A percentile compares a stretch with the other conserved stretches of the same genome.
Evolutionary conservation across 2,797 vertebrate species (phyloP).

Genomic region (Acipenser transmontanus): DNA sequence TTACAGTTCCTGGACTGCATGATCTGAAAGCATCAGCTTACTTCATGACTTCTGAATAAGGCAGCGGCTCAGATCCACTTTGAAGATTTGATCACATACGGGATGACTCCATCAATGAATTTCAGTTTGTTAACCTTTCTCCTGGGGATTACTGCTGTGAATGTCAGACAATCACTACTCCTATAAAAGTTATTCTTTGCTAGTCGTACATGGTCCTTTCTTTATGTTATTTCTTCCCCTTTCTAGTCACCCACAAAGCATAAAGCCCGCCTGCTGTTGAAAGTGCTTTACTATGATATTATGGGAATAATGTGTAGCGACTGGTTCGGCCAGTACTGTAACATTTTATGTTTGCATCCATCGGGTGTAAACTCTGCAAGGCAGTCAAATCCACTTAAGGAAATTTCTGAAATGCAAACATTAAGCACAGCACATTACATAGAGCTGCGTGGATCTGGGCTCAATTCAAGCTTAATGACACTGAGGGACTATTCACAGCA

Average conservation of each 20-base stretch:
- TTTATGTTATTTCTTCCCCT: too few relatives aligned
- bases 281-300: neutral
- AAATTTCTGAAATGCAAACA: conserved; percentile 59
- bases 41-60: too few relatives aligned
- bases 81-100: too few relatives aligned
- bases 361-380: neutral
- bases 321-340: too few relatives aligned
- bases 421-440: conserved; percentile 48
- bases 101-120: too few relatives aligned
- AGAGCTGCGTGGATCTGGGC: conserved; percentile 42
- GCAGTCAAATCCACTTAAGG: conserved; percentile 3
- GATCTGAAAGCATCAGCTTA: too few relatives aligned
- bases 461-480: conserved; percentile 62
- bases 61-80: too few relatives aligned
- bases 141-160: neutral
- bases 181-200: neutral
- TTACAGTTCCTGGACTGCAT: conserved; percentile 31
- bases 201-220: too few relatives aligned
- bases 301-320: neutral
- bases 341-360: too few relatives aligned
- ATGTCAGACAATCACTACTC: neutral
- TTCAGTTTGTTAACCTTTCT: neutral
- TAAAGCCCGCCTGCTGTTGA: neutral
- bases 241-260: neutral
- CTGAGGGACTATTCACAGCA: conserved; percentile 65